phyloP scores from a whole-genome alignment of 2,888 invertebrate genomes.

The Onchidella celtica region DNA sequence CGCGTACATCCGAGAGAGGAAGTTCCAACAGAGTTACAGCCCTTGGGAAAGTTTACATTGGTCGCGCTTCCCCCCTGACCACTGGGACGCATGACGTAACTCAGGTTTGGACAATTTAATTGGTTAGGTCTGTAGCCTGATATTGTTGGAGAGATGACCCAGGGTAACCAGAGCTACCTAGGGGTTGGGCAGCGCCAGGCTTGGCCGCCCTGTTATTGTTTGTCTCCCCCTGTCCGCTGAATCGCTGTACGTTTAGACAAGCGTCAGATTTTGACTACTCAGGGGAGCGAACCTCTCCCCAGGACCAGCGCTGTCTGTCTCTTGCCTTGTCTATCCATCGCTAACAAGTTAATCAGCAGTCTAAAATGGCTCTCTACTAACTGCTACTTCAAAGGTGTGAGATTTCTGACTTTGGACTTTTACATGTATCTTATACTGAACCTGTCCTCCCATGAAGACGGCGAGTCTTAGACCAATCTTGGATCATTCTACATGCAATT shows the following conservation, averaged over 20 bases:
- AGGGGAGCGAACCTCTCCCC: neutral
- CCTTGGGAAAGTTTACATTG: slow-evolving; percentile 22
- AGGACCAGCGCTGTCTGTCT: neutral
- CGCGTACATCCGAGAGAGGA: neutral
- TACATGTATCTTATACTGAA: no score
- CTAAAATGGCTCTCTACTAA: no score
- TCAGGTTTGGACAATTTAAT: slow-evolving; percentile 8
- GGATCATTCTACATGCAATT: no score
- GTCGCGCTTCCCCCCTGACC: neutral
- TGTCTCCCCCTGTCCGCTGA: neutral
- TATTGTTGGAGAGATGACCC: neutral
- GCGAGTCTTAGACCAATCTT: no score
- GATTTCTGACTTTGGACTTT: no score
- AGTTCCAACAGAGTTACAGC: neutral
- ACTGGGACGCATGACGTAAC: neutral
- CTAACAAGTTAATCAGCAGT: no score
- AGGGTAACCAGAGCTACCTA: neutral
- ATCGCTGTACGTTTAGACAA: neutral
- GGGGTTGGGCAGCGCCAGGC: neutral
- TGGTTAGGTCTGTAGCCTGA: neutral
- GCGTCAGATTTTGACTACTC: neutral
- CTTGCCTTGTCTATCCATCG: no score
- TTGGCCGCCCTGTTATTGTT: neutral
- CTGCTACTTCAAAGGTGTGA: no score
- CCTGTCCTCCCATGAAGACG: no score